These are phyloP conservation scores for Glaucidium brasilianum DNA, from an alignment of 2,113 vertebrate species.

Conservation along the genomic window DNA sequence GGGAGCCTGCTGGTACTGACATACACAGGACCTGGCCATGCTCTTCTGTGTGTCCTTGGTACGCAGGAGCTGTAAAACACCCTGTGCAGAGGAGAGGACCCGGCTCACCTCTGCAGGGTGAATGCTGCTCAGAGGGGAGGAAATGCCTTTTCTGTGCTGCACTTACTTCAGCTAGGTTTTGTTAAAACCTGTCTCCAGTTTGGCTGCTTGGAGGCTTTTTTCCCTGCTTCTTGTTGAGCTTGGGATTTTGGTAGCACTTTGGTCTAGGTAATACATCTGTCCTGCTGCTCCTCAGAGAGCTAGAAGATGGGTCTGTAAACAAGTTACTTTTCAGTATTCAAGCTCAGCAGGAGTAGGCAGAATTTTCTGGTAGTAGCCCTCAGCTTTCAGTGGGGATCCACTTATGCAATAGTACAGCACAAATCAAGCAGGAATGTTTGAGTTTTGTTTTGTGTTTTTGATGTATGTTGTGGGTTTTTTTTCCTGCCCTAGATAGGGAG, in stretches of 20 bases:
- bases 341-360: not conserved
- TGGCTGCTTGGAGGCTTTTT: not conserved
- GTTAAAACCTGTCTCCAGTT: rapidly evolving
- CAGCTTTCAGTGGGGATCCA: not conserved
- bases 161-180: not conserved
- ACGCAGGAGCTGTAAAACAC: not conserved
- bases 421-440: not conserved
- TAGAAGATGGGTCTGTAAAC: not conserved
- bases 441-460: not conserved
- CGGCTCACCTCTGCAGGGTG: not conserved
- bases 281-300: not conserved
- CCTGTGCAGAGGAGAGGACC: not conserved
- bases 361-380: not conserved
- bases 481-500: not conserved
- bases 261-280: not conserved
- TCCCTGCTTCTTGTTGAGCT: not conserved
- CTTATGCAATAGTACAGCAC: not conserved
- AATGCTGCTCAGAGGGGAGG: not conserved
- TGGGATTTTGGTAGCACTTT: not conserved
- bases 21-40: not conserved
- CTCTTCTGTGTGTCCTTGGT: not conserved
- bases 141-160: not conserved
- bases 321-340: not conserved
- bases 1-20: not conserved
- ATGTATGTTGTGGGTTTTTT: not conserved